A percentile compares a stretch with the other conserved stretches of the same genome.
Conservation (phyloP, 2,113 vertebrate genomes). For the Zootoca vivipara region DNA sequence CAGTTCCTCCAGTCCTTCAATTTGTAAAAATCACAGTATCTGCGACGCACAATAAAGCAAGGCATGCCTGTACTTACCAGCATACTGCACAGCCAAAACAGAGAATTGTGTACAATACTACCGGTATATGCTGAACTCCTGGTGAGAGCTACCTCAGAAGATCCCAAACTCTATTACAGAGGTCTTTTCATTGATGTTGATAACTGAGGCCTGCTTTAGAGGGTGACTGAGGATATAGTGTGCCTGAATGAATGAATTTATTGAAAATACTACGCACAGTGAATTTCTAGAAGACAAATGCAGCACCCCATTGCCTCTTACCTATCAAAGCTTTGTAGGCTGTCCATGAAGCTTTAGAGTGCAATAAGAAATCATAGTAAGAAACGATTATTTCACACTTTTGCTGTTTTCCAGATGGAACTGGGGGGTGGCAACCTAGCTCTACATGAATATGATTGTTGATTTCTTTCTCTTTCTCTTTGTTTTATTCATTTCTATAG, state of each 20-base stretch:
- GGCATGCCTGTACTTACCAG: conserved; percentile 26
- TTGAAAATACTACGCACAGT: conserved; percentile 54
- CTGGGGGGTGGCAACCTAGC: neutral
- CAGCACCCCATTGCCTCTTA: neutral
- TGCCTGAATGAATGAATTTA: conserved; percentile 28
- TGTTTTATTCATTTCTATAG: neutral
- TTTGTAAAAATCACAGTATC: too few relatives aligned
- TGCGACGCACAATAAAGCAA: too few relatives aligned
- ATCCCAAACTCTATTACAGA: conserved; percentile 55
- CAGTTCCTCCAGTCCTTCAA: too few relatives aligned
- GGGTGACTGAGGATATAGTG: conserved; percentile 58
- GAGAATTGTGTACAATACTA: conserved; percentile 63
- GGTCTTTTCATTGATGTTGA: conserved; percentile 58
- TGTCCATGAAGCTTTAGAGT: neutral
- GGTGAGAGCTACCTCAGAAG: conserved; percentile 52
- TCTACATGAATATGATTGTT: neutral
- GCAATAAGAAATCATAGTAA: neutral
- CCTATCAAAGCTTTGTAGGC: neutral
- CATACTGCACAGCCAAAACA: conserved; percentile 55
- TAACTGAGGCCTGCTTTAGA: conserved; percentile 61
- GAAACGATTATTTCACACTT: conserved; percentile 42
- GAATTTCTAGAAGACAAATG: neutral
- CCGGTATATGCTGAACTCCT: conserved; percentile 30
- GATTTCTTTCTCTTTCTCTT: neutral
- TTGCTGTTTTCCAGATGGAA: neutral